These are phyloP conservation scores for Dynastes hyllus DNA, from an alignment of 2,888 invertebrate genomes.

Conservation along the genomic window DNA sequence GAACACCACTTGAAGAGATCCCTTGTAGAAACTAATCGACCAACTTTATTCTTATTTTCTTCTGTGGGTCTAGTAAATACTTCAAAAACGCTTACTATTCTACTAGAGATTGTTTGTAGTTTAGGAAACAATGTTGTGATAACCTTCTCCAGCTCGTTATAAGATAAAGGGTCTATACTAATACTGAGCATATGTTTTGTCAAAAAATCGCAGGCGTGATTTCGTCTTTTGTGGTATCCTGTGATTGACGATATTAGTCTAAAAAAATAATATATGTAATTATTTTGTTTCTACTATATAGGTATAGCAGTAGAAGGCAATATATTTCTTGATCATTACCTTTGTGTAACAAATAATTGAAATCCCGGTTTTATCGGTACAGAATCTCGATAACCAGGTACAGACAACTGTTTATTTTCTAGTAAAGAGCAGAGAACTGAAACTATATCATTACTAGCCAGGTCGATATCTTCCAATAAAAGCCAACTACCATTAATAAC, in stretches of 20 bases:
- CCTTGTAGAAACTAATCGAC: slow-evolving; percentile 84
- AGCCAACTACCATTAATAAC: slow-evolving; percentile 92
- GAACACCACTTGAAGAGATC: slow-evolving; percentile 95
- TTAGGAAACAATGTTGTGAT: slow-evolving; percentile 80
- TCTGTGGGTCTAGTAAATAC: slow-evolving; percentile 77
- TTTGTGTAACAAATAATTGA: slow-evolving; percentile 93
- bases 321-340: slow-evolving; percentile 70
- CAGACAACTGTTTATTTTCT: slow-evolving; percentile 86
- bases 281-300: slow-evolving; percentile 13
- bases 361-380: slow-evolving; percentile 89
- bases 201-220: slow-evolving; percentile 79
- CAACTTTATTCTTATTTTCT: slow-evolving; percentile 71
- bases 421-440: slow-evolving; percentile 89
- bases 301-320: too few relatives aligned
- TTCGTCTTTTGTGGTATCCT: slow-evolving; percentile 77
- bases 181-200: slow-evolving; percentile 90
- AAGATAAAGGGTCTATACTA: slow-evolving; percentile 85
- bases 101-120: slow-evolving; percentile 81
- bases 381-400: slow-evolving; percentile 92
- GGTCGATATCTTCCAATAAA: slow-evolving; percentile 95
- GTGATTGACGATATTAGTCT: slow-evolving; percentile 77
- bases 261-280: slow-evolving; percentile 59
- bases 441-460: slow-evolving; percentile 93
- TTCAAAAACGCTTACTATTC: slow-evolving; percentile 88
- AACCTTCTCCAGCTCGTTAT: slow-evolving; percentile 83